Evolutionary conservation across 2,797 vertebrate genomes (phyloP).

Genomic region (Anas bernieri): DNA sequence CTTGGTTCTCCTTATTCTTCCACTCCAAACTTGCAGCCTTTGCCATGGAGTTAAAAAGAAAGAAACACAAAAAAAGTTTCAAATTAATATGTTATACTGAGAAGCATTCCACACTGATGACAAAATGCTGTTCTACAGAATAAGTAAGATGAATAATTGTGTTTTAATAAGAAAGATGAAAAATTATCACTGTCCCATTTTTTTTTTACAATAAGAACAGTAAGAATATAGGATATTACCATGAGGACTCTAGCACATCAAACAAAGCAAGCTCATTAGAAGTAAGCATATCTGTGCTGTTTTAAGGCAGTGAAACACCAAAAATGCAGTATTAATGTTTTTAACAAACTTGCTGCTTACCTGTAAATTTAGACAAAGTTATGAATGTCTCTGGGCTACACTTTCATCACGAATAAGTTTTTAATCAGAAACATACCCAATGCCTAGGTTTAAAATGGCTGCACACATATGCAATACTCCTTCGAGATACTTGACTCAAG

Average conservation of each 20-base stretch:
- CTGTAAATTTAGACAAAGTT: not conserved
- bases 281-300: not conserved
- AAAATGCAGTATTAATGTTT: not conserved
- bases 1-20: constrained; percentile 95
- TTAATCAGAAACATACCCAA: not conserved
- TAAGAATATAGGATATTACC: not conserved
- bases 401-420: not conserved
- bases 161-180: not conserved
- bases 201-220: not conserved
- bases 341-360: not conserved
- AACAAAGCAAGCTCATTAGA: not conserved
- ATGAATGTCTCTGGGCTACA: not conserved
- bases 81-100: not conserved
- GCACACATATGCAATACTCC: too few relatives aligned
- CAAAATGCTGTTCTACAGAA: not conserved
- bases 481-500: not conserved
- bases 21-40: constrained; percentile 97
- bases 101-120: not conserved
- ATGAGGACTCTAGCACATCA: not conserved
- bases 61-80: constrained; percentile 15
- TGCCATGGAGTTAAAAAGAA: not conserved
- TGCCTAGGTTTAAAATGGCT: not conserved
- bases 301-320: not conserved
- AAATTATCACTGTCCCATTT: not conserved
- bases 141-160: not conserved